Conservation (phyloP, 2,888 invertebrate species). For the Rhodophaea formosa region DNA sequence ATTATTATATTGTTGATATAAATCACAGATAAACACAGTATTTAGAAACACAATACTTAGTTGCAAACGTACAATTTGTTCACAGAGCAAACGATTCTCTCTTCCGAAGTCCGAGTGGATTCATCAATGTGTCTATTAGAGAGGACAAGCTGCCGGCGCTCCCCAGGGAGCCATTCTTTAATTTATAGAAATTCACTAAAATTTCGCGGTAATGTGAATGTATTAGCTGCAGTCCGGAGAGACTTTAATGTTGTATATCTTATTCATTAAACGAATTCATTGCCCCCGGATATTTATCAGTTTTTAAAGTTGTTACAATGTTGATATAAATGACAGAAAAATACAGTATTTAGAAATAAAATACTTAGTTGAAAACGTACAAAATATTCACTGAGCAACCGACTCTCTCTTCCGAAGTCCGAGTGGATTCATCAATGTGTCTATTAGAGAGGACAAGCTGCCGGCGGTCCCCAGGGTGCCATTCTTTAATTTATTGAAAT, state of each 20-base stretch:
- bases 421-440: slow-evolving; percentile 68
- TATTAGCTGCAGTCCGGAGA: slow-evolving; percentile 31
- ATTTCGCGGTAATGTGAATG: slow-evolving; percentile 42
- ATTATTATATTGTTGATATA: no score
- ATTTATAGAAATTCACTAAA: slow-evolving; percentile 64
- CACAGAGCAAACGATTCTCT: background rate
- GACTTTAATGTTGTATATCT: slow-evolving; percentile 22
- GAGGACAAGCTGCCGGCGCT: slow-evolving; percentile 33
- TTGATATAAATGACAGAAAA: no score
- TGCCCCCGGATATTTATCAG: background rate
- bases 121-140: slow-evolving; percentile 73
- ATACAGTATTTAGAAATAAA: background rate
- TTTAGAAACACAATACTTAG: no score
- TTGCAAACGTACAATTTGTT: no score
- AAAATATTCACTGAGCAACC: background rate
- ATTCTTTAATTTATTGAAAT: slow-evolving; percentile 72
- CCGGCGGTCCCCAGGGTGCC: slow-evolving; percentile 47
- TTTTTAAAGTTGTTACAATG: no score
- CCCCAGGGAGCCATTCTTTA: slow-evolving; percentile 64
- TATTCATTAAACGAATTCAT: slow-evolving; percentile 24
- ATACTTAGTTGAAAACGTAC: background rate
- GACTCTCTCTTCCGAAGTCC: slow-evolving; percentile 31
- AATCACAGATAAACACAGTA: no score
- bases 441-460: slow-evolving; percentile 52
- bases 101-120: slow-evolving; percentile 44